Evolutionary conservation across 2,797 vertebrate genomes (phyloP).

Genomic region (Sebastolobus altivelis): DNA sequence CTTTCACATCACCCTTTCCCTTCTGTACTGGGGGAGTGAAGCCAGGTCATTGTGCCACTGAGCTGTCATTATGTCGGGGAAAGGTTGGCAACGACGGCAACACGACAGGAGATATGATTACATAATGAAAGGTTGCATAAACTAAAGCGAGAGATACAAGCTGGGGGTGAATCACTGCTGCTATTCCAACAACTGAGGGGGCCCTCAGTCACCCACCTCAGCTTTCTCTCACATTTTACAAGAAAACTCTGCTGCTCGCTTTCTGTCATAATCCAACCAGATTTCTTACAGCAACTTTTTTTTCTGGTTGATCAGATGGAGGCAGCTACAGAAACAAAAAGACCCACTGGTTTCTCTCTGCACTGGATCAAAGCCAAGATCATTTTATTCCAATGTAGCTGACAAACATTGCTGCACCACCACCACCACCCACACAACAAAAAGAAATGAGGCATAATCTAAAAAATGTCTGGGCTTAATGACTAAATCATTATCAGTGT

Average conservation of each 20-base stretch:
- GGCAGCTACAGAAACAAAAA: background rate
- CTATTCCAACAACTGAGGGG: background rate
- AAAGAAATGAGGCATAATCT: background rate
- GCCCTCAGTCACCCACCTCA: background rate
- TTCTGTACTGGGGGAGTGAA: background rate
- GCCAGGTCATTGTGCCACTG: background rate
- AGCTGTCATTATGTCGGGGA: constrained; percentile 1
- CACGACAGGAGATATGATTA: constrained; percentile 6
- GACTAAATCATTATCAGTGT: background rate
- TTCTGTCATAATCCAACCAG: background rate
- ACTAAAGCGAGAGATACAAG: constrained; percentile 7
- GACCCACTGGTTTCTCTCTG: background rate
- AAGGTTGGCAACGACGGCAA: background rate
- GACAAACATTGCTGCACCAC: too few species aligned
- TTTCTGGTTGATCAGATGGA: too few species aligned
- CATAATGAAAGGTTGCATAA: constrained; percentile 37
- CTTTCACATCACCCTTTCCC: background rate
- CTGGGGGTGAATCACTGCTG: constrained; percentile 19
- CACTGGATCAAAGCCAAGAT: background rate
- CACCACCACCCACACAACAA: background rate
- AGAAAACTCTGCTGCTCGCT: background rate
- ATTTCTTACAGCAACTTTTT: background rate
- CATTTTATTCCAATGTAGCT: background rate
- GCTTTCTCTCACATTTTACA: background rate
- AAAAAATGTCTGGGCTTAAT: background rate